Conservation (phyloP, 2,113 vertebrate genomes). For the Alaudala cheleensis region DNA sequence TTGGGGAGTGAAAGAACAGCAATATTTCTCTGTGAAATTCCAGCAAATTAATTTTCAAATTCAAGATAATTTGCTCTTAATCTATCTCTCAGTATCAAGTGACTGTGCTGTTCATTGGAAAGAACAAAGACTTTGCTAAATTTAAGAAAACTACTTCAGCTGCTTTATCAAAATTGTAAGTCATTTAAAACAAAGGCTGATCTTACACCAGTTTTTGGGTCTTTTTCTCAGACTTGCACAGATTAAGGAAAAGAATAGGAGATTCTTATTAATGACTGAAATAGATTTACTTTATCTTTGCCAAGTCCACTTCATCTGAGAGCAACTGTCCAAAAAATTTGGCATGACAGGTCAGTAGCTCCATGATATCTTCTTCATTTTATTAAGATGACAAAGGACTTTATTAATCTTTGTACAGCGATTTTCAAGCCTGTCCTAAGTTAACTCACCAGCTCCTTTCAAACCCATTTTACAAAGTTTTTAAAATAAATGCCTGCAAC, state of each 20-base stretch:
- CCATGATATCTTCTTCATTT: neutral
- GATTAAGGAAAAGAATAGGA: neutral
- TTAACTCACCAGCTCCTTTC: neutral
- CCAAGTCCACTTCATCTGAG: neutral
- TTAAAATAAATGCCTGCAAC: neutral
- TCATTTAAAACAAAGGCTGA: conserved; percentile 8
- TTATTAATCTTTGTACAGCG: neutral
- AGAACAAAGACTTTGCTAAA: conserved; percentile 45
- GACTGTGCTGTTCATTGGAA: neutral
- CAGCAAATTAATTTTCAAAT: conserved; percentile 49
- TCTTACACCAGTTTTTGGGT: neutral
- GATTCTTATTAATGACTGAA: neutral
- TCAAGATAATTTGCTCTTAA: conserved; percentile 42
- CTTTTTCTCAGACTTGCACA: neutral
- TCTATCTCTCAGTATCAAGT: conserved; percentile 30
- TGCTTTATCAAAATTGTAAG: conserved; percentile 8
- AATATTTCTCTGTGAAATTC: conserved; percentile 35
- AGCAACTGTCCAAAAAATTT: neutral
- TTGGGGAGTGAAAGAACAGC: neutral
- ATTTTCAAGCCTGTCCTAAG: neutral
- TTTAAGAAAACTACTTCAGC: neutral
- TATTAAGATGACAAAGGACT: neutral
- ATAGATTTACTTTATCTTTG: neutral
- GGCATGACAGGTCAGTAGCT: neutral
- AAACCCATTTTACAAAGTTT: neutral